phyloP scores from a whole-genome alignment of 2,888 invertebrate genomes.

The Quadroppia sp. region DNA sequence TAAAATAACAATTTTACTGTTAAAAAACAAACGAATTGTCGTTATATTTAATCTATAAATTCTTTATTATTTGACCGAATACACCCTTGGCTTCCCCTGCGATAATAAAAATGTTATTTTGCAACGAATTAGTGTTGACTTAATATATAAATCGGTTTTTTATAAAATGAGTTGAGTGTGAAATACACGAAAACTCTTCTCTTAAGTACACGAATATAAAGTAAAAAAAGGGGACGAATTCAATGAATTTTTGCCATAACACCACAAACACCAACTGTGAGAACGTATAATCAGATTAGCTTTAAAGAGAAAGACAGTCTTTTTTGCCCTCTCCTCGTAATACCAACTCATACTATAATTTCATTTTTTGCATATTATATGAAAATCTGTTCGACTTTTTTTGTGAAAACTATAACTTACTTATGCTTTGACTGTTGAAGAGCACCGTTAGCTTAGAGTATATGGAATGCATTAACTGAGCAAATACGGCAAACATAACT shows the following conservation, averaged over 20 bases:
- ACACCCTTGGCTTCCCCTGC: no score
- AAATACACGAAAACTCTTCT: no score
- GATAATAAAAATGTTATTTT: no score
- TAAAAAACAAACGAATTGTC: no score
- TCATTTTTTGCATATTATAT: constrained; percentile 16
- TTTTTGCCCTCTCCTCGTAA: not conserved
- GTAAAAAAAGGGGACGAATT: not conserved
- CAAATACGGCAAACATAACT: constrained; percentile 11
- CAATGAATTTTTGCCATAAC: constrained; percentile 5
- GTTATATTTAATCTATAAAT: no score
- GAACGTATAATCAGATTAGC: constrained; percentile 27
- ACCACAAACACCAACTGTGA: constrained; percentile 24
- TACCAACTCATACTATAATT: not conserved
- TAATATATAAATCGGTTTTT: no score
- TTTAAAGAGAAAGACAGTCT: not conserved
- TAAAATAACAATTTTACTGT: no score
- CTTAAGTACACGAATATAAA: not conserved
- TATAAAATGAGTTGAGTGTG: no score
- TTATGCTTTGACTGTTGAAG: not conserved
- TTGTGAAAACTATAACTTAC: not conserved
- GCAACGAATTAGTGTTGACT: no score
- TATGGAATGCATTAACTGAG: not conserved
- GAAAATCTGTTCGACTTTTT: not conserved
- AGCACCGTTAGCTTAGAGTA: not conserved
- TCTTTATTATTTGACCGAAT: no score